Percentiles rank a stretch among this genome's conserved stretches.
Evolutionary conservation across 2,113 vertebrate species (phyloP).

Genomic region (Podiceps cristatus): DNA sequence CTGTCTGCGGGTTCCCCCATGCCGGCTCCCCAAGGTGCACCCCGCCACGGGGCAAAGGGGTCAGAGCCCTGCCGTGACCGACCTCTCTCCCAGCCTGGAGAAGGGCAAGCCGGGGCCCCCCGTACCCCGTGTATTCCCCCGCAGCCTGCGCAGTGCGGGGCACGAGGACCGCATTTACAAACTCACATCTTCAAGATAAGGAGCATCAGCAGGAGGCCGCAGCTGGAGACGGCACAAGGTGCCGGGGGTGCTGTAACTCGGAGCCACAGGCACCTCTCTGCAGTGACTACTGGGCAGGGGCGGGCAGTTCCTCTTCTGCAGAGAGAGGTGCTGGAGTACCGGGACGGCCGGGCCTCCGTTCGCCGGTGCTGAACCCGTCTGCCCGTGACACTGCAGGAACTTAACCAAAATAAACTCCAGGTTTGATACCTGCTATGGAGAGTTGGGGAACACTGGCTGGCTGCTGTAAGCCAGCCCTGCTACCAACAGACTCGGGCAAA

Average conservation of each 20-base stretch:
- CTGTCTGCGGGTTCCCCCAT: not conserved
- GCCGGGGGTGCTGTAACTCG: not conserved
- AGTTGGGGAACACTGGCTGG: not conserved
- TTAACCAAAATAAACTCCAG: not conserved
- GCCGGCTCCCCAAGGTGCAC: too few species aligned
- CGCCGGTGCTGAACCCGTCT: not conserved
- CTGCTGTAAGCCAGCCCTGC: not conserved
- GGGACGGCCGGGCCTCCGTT: not conserved
- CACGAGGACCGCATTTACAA: not conserved
- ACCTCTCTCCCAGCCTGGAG: not conserved
- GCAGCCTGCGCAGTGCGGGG: not conserved
- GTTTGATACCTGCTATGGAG: too few species aligned
- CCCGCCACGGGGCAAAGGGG: not conserved
- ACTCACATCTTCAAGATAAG: constrained; percentile 17
- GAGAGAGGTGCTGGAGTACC: not conserved
- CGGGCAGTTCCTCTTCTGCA: not conserved
- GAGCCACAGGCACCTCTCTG: not conserved
- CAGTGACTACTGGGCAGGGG: not conserved
- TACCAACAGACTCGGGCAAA: not conserved
- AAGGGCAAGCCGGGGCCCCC: not conserved
- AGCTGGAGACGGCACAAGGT: not conserved
- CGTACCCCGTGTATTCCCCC: fast-evolving
- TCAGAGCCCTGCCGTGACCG: not conserved
- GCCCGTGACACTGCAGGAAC: constrained; percentile 37
- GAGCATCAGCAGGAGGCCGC: not conserved